Percentiles rank a stretch among this genome's conserved stretches.
Evolutionary conservation across 2,888 invertebrate species (phyloP).

Genomic region (Tetranychus piercei): DNA sequence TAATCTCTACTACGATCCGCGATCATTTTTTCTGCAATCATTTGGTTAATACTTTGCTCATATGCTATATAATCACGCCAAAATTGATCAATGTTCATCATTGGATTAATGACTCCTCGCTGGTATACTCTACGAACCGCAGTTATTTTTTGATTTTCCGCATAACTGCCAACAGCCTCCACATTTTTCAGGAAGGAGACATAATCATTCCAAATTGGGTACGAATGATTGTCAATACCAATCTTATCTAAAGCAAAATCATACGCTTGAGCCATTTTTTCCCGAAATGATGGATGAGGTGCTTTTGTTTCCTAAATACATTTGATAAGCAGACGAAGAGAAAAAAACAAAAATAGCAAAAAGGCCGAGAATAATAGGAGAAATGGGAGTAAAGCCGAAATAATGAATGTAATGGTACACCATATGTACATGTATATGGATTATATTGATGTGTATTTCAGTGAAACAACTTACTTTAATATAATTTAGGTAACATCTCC

Average conservation of each 20-base stretch:
- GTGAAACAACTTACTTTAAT: conserved; percentile 84
- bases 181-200: conserved; percentile 85
- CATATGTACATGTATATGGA: neutral
- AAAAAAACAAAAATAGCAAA: conserved; percentile 2
- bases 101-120: conserved; percentile 82
- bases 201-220: conserved; percentile 93
- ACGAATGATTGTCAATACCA: conserved; percentile 92
- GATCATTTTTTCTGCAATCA: conserved; percentile 90
- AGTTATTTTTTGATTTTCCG: conserved; percentile 96
- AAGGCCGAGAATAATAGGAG: neutral
- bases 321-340: neutral
- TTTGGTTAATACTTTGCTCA: conserved; percentile 63
- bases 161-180: conserved; percentile 93
- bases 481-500: conserved; percentile 92
- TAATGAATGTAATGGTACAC: neutral
- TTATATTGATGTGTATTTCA: neutral
- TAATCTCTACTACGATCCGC: conserved; percentile 88
- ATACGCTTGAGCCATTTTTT: conserved; percentile 98
- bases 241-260: conserved; percentile 98
- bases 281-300: conserved; percentile 42
- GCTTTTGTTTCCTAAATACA: conserved; percentile 20
- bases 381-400: conserved; percentile 38
- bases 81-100: conserved; percentile 85
- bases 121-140: conserved; percentile 95
- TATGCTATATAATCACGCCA: conserved; percentile 90